Conservation (phyloP, 1,140 invertebrate species). For the Trichogramma pretiosum region DNA sequence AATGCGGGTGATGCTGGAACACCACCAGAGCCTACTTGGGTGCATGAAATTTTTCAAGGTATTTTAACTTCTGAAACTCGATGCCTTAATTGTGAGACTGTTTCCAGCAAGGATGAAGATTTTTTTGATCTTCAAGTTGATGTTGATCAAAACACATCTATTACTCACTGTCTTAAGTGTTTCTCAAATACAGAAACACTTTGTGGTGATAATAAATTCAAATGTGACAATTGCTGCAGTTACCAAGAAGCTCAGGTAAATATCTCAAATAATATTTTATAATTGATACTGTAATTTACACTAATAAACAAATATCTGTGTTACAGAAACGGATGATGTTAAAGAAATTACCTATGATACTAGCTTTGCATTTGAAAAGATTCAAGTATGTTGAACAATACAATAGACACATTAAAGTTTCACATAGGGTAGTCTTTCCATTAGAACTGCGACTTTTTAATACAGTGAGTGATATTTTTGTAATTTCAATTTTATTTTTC, state of each 20-base stretch:
- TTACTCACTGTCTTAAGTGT: conserved; percentile 94
- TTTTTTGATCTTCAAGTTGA: conserved; percentile 99
- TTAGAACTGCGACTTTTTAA: conserved; percentile 95
- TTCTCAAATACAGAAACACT: conserved; percentile 98
- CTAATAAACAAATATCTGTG: too few species aligned
- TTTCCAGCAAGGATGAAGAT: conserved; percentile 98
- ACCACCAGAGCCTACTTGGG: conserved; percentile 90
- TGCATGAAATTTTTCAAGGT: conserved; percentile 99
- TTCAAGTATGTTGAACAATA: conserved; percentile 99
- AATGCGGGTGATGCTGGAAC: conserved; percentile 39
- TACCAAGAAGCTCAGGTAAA: conserved; percentile 94
- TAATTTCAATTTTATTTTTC: not conserved
- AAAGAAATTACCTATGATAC: conserved; percentile 94
- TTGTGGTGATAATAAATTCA: conserved; percentile 99
- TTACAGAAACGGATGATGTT: conserved; percentile 90
- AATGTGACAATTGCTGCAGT: conserved; percentile 98
- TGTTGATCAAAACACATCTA: conserved; percentile 98
- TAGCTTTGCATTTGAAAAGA: conserved; percentile 94
- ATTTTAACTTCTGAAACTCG: conserved; percentile 97
- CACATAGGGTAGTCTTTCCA: conserved; percentile 97
- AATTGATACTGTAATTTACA: not conserved
- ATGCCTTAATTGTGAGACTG: conserved; percentile 99
- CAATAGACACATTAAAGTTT: conserved; percentile 97
- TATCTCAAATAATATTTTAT: conserved; percentile 10
- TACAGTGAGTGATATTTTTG: conserved; percentile 82